A percentile compares a stretch with the other conserved stretches of the same genome.
These are phyloP conservation scores for Xylota sylvarum DNA, from an alignment of 2,888 invertebrate species.

Conservation along the genomic window DNA sequence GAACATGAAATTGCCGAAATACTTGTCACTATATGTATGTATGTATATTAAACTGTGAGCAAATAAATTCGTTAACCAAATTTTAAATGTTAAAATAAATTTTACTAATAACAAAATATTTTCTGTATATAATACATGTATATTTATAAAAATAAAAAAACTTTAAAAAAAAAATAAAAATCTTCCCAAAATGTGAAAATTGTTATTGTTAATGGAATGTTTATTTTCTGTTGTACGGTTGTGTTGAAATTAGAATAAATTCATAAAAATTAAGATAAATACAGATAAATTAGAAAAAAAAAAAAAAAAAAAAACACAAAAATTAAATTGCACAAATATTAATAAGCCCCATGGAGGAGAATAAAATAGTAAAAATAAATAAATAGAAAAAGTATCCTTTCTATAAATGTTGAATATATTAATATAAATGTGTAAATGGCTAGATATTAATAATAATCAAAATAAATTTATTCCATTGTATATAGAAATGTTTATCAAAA, in stretches of 20 bases:
- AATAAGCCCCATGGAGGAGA: not conserved
- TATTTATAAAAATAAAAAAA: not conserved
- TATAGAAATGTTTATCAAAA: conserved; percentile 27
- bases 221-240: conserved; percentile 62
- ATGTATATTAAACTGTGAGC: conserved; percentile 16
- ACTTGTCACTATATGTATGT: not conserved
- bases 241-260: conserved; percentile 32
- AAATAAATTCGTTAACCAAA: not conserved
- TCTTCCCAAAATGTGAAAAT: conserved; percentile 36
- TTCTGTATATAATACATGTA: conserved; percentile 33
- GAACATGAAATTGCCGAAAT: conserved; percentile 76
- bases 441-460: conserved; percentile 36
- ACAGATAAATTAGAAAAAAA: not conserved
- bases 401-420: conserved; percentile 36
- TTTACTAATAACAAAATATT: not conserved
- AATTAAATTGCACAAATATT: conserved; percentile 56
- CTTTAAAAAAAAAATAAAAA: not conserved
- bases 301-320: conserved; percentile 16
- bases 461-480: conserved; percentile 38
- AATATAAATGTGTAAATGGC: conserved; percentile 49
- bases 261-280: conserved; percentile 1
- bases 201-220: conserved; percentile 48
- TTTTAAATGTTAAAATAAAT: conserved; percentile 13
- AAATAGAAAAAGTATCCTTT: conserved; percentile 36
- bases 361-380: conserved; percentile 9